Percentiles rank a stretch among this genome's conserved stretches.
Conservation (phyloP, 2,797 vertebrate species). For the Schizothorax lantsangensis region DNA sequence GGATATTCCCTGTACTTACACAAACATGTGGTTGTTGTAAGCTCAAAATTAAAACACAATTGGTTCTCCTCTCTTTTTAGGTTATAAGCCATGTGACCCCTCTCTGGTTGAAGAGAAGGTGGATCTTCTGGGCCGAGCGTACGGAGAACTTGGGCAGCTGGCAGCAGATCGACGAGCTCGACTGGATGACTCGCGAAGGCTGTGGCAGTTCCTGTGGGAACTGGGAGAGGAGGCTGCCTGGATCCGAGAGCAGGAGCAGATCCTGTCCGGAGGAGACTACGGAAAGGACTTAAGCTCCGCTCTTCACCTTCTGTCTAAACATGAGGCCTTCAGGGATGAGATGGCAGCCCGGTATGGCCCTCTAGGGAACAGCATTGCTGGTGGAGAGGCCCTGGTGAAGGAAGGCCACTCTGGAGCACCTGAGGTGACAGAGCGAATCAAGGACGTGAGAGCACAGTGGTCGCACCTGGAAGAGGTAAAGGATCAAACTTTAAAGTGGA, state of each 20-base stretch:
- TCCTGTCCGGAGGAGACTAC: conserved; percentile 86
- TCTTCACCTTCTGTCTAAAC: conserved; percentile 90
- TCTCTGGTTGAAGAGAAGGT: conserved; percentile 86
- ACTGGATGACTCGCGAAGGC: conserved; percentile 88
- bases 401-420: conserved; percentile 85
- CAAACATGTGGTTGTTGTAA: neutral
- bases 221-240: conserved; percentile 91
- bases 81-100: conserved; percentile 92
- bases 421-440: conserved; percentile 82
- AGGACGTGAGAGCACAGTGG: conserved; percentile 82
- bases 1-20: conserved; percentile 36
- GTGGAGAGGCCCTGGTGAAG: conserved; percentile 81
- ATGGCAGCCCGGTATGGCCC: conserved; percentile 91
- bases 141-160: conserved; percentile 85
- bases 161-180: conserved; percentile 77
- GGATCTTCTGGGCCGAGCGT: conserved; percentile 82
- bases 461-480: conserved; percentile 82
- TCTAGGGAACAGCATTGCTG: conserved; percentile 84
- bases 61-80: conserved; percentile 67
- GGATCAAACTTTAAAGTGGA: neutral
- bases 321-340: conserved; percentile 89
- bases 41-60: neutral
- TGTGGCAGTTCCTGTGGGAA: conserved; percentile 97
- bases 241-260: conserved; percentile 94
- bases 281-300: conserved; percentile 90